Evolutionary conservation across 2,888 invertebrate species (phyloP).

Genomic region (Drosophila histrio): DNA sequence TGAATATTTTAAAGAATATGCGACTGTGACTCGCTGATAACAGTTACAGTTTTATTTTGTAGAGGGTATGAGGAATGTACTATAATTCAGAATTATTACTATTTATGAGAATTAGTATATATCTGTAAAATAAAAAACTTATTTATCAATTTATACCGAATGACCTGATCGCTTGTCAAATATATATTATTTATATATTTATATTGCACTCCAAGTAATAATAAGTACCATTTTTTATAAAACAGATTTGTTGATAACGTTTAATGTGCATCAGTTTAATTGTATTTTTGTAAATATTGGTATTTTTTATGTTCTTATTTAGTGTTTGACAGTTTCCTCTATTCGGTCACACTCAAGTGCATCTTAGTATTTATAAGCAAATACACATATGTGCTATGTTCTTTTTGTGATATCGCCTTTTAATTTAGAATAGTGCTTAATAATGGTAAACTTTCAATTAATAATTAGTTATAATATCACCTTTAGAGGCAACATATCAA

Average conservation of each 20-base stretch:
- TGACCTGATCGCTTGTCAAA: too few relatives aligned
- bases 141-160: too few relatives aligned
- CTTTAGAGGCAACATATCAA: not conserved
- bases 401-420: not conserved
- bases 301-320: not conserved
- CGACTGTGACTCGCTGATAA: not conserved
- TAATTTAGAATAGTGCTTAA: constrained; percentile 4
- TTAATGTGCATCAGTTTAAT: not conserved
- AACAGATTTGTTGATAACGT: too few relatives aligned
- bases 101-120: too few relatives aligned
- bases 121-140: too few relatives aligned
- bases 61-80: not conserved
- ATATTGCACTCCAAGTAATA: not conserved
- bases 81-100: not conserved
- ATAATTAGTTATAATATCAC: not conserved
- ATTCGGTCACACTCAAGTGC: not conserved
- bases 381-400: constrained; percentile 1
- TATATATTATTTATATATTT: too few relatives aligned
- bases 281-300: not conserved
- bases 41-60: not conserved
- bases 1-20: not conserved
- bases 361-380: not conserved
- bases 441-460: constrained; percentile 10
- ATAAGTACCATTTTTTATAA: not conserved
- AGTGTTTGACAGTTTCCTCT: not conserved